Percentiles rank a stretch among this genome's conserved stretches.
phyloP scores from a whole-genome alignment of 1,140 invertebrate species.

The Drosophila mauritiana region DNA sequence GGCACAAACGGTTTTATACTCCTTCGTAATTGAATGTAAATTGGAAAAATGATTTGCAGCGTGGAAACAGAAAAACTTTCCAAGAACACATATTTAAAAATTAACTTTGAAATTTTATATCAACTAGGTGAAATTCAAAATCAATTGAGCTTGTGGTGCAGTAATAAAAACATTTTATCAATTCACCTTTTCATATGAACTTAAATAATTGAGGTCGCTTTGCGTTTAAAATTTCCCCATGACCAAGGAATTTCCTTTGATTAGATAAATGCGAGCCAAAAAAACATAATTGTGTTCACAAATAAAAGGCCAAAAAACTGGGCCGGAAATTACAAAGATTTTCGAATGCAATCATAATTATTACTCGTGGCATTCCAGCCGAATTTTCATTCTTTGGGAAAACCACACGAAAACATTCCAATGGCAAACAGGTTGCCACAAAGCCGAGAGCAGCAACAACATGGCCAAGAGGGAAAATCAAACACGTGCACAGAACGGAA shows the following conservation, averaged over 20 bases:
- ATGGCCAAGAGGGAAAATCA: slow-evolving; percentile 34
- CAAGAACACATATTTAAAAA: neutral
- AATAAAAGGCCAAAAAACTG: slow-evolving; percentile 6
- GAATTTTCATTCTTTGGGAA: slow-evolving; percentile 44
- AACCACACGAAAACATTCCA: slow-evolving; percentile 62
- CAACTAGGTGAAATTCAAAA: neutral
- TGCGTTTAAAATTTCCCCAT: neutral
- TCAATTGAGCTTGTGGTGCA: neutral
- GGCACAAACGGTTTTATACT: slow-evolving; percentile 1
- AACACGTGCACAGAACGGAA: slow-evolving; percentile 46
- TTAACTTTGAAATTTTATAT: neutral
- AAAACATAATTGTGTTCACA: neutral
- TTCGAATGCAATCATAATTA: slow-evolving; percentile 51
- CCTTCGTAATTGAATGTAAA: neutral
- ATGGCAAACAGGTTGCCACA: slow-evolving; percentile 73
- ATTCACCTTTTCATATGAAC: too few relatives aligned
- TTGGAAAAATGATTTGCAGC: neutral
- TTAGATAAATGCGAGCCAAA: neutral
- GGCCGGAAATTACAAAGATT: slow-evolving; percentile 31
- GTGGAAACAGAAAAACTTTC: neutral
- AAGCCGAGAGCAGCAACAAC: slow-evolving; percentile 24
- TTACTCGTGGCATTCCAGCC: slow-evolving; percentile 36
- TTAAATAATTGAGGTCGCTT: too few relatives aligned
- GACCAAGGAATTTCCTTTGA: slow-evolving; percentile 27
- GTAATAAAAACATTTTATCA: too few relatives aligned